Evolutionary conservation across 2,113 vertebrate genomes (phyloP).

Genomic region (Nesoenas mayeri): DNA sequence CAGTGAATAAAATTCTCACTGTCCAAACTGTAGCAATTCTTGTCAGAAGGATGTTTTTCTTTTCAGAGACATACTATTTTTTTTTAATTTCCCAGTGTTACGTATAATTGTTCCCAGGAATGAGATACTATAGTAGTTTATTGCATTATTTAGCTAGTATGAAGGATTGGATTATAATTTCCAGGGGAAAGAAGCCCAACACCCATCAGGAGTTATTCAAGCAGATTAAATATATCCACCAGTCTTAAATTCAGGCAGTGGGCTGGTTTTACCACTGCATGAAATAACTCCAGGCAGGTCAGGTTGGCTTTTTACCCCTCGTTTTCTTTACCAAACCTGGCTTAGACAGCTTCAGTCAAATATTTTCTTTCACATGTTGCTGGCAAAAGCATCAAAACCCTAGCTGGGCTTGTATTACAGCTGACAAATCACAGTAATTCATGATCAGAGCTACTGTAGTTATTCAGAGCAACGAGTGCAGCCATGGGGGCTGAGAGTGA

Average conservation of each 20-base stretch:
- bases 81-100: neutral
- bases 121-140: neutral
- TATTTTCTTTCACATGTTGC: conserved; percentile 57
- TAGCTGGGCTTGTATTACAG: conserved; percentile 57
- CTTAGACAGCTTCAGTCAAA: conserved; percentile 42
- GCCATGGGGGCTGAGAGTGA: conserved; percentile 41
- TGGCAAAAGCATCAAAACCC: conserved; percentile 63
- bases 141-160: conserved; percentile 29
- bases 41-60: neutral
- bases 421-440: conserved; percentile 72
- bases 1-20: neutral
- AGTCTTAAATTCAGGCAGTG: conserved; percentile 33
- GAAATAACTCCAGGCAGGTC: conserved; percentile 28
- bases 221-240: conserved; percentile 12
- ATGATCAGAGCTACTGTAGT: conserved; percentile 55
- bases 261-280: neutral
- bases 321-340: conserved; percentile 13
- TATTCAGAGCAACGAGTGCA: conserved; percentile 35
- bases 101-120: neutral
- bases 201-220: neutral
- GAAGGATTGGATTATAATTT: conserved; percentile 24
- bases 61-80: neutral
- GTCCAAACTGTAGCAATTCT: neutral
- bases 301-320: neutral
- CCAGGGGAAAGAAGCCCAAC: neutral